Evolutionary conservation across 1,140 invertebrate genomes (phyloP).

Genomic region (Leptopilina boulardi): DNA sequence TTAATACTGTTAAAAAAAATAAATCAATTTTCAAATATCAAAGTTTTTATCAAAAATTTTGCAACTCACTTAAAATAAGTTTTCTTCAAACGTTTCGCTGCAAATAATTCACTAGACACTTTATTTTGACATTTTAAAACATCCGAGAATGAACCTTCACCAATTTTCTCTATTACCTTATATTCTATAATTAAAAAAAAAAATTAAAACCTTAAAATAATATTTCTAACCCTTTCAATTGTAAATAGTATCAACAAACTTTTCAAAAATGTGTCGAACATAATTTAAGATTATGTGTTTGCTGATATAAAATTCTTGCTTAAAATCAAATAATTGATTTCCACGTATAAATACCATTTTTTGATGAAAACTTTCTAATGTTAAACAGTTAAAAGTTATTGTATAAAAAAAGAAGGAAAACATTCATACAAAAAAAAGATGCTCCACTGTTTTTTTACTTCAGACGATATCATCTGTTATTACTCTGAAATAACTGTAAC

Average conservation of each 20-base stretch:
- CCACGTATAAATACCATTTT: not conserved
- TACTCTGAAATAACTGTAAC: not conserved
- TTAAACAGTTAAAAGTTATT: not conserved
- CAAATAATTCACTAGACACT: constrained; percentile 76
- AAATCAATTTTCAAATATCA: constrained; percentile 33
- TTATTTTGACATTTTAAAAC: constrained; percentile 81
- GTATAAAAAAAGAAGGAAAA: not conserved
- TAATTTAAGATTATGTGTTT: not conserved
- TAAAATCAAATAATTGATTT: not conserved
- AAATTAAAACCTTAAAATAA: constrained; percentile 22
- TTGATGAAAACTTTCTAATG: not conserved
- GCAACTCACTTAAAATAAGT: constrained; percentile 76
- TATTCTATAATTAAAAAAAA: constrained; percentile 74
- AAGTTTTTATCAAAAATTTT: not conserved
- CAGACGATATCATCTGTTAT: not conserved
- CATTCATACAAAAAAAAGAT: not conserved
- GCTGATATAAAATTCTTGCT: not conserved
- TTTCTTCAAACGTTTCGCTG: constrained; percentile 82
- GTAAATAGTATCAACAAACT: constrained; percentile 37
- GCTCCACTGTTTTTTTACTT: not conserved
- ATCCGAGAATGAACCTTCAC: constrained; percentile 83
- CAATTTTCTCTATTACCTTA: constrained; percentile 80
- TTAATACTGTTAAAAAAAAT: constrained; percentile 70
- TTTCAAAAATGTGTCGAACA: constrained; percentile 41
- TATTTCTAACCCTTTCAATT: not conserved